Base-by-base conservation (phyloP, 2,888 invertebrate species). In the Periphyllus acericola region DNA sequence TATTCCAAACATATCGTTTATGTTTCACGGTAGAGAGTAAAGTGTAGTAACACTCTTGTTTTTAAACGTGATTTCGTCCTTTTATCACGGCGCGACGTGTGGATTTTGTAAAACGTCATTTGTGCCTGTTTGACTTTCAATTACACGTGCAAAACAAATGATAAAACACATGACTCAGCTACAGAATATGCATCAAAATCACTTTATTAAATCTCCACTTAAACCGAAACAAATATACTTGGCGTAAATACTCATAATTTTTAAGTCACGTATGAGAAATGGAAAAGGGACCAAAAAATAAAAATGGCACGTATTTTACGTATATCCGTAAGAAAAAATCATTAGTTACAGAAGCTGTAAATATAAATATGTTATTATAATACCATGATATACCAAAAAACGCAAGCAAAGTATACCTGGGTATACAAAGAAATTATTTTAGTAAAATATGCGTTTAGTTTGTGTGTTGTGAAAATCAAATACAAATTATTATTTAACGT, bases 1-100 rank as follows among this genome's bases (percentile, higher is more conserved):
- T 76, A 76, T 84, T 84, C 84, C 46, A 68, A 66, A 76, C 76
- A 66, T 84, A 76, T 46, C 46, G 32, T 83, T 83, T 25, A 55
- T 60, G 32, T 71, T 71, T 25, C n/a, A 11, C 72, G 36, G 0
- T 4, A 4, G 66, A 66, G 55, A 72, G 11, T 6, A 40, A 74
- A 36, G 21, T 40, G 21, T 40, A 29, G 21, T 40, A 29, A 60
- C 60, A 60, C 75, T 29, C 32, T 66, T 19, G 21, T 60, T 60
- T 46, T 60, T 75, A 83, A 55, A 75, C 60, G 40, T 40, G 60
- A 74, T 66, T 75, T 75, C 9, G 2, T 52, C 14, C 32, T 52
- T 72, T 71, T 40, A 76, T 84, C 17, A 25, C n/a, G n/a, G n/a
- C n/a, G n/a, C n/a, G n/a, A n/a, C 40, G 21, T 60, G 25, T 84